Evolutionary conservation across 2,888 invertebrate species (phyloP).

Genomic region (Chironomus tentans): DNA sequence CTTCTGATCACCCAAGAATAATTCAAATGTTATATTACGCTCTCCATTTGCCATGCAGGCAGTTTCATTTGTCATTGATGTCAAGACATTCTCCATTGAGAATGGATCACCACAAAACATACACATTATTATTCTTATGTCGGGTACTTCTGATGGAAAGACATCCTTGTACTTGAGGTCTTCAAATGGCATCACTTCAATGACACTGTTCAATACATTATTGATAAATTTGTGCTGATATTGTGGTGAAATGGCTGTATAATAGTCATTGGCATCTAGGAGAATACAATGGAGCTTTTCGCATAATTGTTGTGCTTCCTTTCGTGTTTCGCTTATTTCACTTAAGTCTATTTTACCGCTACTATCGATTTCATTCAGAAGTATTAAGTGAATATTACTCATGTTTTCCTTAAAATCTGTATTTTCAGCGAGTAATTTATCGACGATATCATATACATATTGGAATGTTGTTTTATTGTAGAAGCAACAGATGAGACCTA

Average conservation of each 20-base stretch:
- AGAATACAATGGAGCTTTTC: slow-evolving; percentile 35
- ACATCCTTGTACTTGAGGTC: slow-evolving; percentile 41
- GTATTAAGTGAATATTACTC: slow-evolving; percentile 19
- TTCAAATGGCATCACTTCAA: slow-evolving; percentile 39
- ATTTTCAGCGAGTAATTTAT: slow-evolving; percentile 18
- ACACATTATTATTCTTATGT: slow-evolving; percentile 77
- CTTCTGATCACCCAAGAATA: slow-evolving; percentile 84
- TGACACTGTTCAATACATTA: slow-evolving; percentile 42
- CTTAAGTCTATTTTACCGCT: slow-evolving; percentile 25
- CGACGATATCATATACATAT: slow-evolving; percentile 25
- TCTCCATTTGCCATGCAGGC: slow-evolving; percentile 79
- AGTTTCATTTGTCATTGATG: slow-evolving; percentile 77
- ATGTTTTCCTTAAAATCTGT: slow-evolving; percentile 25
- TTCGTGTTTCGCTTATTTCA: slow-evolving; percentile 20
- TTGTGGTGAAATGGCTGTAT: slow-evolving; percentile 33
- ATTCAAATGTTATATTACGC: slow-evolving; percentile 81
- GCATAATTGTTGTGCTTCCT: slow-evolving; percentile 17
- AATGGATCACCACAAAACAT: slow-evolving; percentile 95
- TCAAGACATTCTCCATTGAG: slow-evolving; percentile 79
- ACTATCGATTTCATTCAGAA: slow-evolving; percentile 22
- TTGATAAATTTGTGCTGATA: slow-evolving; percentile 37
- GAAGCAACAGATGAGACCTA: slow-evolving; percentile 24
- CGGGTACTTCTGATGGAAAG: slow-evolving; percentile 41
- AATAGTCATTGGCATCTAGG: slow-evolving; percentile 24
- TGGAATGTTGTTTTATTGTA: slow-evolving; percentile 26